These are phyloP conservation scores for Zhengitettix transpicula DNA, from an alignment of 2,888 invertebrate genomes.

Conservation along the genomic window DNA sequence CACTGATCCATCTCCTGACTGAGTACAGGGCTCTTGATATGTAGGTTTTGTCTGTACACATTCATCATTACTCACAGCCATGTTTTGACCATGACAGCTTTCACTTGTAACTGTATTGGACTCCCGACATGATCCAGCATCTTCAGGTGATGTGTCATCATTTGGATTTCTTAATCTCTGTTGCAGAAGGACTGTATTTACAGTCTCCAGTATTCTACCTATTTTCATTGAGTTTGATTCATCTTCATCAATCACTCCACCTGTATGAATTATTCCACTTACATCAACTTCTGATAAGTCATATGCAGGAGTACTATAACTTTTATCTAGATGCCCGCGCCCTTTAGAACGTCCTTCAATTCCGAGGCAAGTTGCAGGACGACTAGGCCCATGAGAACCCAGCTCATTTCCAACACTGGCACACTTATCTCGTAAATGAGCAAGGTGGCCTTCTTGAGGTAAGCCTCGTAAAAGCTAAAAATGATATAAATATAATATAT, in stretches of 20 bases:
- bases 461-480: not conserved
- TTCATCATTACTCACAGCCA: no score
- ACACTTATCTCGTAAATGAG: constrained; percentile 54
- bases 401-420: constrained; percentile 61
- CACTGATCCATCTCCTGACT: no score
- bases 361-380: constrained; percentile 49
- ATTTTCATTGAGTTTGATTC: constrained; percentile 1
- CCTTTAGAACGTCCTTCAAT: constrained; percentile 22
- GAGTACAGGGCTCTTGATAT: no score
- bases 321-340: constrained; percentile 54
- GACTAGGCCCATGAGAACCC: constrained; percentile 38
- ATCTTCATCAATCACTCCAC: not conserved
- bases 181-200: constrained; percentile 25
- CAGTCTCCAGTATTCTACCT: constrained; percentile 22
- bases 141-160: no score
- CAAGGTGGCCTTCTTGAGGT: constrained; percentile 22
- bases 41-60: no score
- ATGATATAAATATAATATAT: no score
- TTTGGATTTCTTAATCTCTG: constrained; percentile 2
- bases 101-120: no score
- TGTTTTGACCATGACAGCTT: no score
- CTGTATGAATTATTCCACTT: not conserved
- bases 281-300: constrained; percentile 33
- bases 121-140: no score
- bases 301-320: constrained; percentile 68